Conservation (phyloP, 2,113 vertebrate genomes). For the Sapajus apella region DNA sequence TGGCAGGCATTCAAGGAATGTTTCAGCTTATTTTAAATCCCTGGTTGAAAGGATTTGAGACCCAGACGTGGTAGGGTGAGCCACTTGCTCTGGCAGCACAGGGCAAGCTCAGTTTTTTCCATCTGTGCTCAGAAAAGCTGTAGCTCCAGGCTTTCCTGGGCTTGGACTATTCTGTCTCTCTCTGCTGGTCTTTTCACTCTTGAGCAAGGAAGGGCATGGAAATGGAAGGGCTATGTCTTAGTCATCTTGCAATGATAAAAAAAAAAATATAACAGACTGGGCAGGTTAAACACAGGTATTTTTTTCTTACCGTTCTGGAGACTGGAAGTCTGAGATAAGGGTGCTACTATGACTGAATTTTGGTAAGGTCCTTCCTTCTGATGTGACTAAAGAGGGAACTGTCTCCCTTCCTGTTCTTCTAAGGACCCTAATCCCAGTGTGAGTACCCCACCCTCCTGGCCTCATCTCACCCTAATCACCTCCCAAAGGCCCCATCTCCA, state of each 20-base stretch:
- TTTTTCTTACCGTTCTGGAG: neutral
- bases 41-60: neutral
- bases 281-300: neutral
- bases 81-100: neutral
- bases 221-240: neutral
- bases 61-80: neutral
- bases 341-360: neutral
- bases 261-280: neutral
- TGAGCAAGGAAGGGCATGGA: neutral
- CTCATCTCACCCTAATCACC: neutral
- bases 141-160: neutral
- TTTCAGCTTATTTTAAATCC: neutral
- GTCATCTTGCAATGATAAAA: neutral
- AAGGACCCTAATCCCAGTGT: neutral
- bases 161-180: neutral
- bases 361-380: neutral
- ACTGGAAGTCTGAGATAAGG: neutral
- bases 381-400: neutral
- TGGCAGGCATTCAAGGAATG: neutral
- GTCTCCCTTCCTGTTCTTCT: neutral
- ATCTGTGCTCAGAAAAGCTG: neutral
- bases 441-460: rapidly evolving
- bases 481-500: too few relatives aligned
- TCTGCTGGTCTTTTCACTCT: neutral
- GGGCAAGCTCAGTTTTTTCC: neutral